Evolutionary conservation across 2,113 vertebrate species (phyloP), one percentile per base, ranked within the genome.

Genomic region (Silurus asotus): DNA sequence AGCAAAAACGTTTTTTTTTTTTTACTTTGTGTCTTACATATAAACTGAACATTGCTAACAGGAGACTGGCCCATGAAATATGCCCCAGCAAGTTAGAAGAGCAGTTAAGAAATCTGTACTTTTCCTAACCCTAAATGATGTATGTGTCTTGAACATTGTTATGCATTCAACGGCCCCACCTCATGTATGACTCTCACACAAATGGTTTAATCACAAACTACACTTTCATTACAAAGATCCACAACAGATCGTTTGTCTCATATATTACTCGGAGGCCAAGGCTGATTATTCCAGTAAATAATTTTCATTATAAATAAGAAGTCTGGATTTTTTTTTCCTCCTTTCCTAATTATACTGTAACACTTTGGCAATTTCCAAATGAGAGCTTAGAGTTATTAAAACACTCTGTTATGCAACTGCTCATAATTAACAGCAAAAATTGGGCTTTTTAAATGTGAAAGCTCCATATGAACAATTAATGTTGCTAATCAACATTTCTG

Each of bases 401-500:
- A 90, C 82, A 83, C 89, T 90, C 90, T 90, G 92, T 91, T 93
- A 91, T 88, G 81, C 65, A 87, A 85, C 85, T 84, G 88, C 84
- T 92, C 85, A 87, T 92, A 93, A 93, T 94, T 93, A 92, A 90
- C 87, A 88, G 87, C 85, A 70, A 88, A 88, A 88, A 93, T 89
- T 86, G 55, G 84, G 84, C 88, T 81, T 87, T 90, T 90, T 89
- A 91, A 91, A 92, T 93, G 90, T 91, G 84, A 91, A 89, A 87
- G 90, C 87, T 82, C 49, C 88, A 89, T 84, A 90, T 86, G 90
- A 87, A 88, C 92, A 93, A 93, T 93, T 91, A 91, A 93, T 92
- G 91, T 91, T 81, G 37, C 91, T 89, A 93, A 92, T 93, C 91
- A 94, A 87, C 90, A 91, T 91, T 92, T 90, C 70, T 86, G 87